phyloP scores from a whole-genome alignment of 2,888 invertebrate species.

The Gastracanthus pulcherrimus region DNA sequence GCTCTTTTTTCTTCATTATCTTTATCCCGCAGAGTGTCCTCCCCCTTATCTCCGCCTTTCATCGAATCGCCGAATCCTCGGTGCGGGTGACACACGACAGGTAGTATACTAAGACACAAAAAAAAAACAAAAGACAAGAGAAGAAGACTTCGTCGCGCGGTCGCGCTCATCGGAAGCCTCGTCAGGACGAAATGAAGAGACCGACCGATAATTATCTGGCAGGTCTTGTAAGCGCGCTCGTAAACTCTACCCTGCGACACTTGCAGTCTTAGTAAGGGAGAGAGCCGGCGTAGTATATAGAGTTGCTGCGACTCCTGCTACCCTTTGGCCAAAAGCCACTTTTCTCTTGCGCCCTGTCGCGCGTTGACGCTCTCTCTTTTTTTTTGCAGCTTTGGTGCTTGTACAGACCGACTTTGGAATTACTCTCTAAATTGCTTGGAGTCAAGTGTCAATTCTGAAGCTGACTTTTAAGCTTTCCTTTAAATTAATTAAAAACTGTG shows the following conservation, averaged over 20 bases:
- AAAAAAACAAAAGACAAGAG: conserved; percentile 1
- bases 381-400: background rate
- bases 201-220: conserved; percentile 59
- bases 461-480: no score
- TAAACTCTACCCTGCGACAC: conserved; percentile 50
- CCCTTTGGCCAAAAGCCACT: conserved; percentile 31
- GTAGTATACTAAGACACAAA: background rate
- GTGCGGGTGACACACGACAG: conserved; percentile 25
- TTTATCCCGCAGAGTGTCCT: background rate
- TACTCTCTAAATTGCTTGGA: background rate
- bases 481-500: no score
- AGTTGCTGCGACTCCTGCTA: background rate
- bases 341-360: conserved; percentile 5
- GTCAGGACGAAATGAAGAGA: conserved; percentile 54
- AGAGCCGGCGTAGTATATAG: background rate
- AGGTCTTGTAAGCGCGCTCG: conserved; percentile 56
- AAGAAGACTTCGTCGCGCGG: background rate
- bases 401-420: background rate
- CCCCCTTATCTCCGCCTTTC: conserved; percentile 28
- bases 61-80: conserved; percentile 25
- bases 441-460: background rate
- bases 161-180: conserved; percentile 12
- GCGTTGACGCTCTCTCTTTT: background rate
- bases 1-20: background rate
- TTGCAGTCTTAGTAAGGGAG: background rate